phyloP scores from a whole-genome alignment of 1,140 invertebrate species.

The Uloborus diversus region DNA sequence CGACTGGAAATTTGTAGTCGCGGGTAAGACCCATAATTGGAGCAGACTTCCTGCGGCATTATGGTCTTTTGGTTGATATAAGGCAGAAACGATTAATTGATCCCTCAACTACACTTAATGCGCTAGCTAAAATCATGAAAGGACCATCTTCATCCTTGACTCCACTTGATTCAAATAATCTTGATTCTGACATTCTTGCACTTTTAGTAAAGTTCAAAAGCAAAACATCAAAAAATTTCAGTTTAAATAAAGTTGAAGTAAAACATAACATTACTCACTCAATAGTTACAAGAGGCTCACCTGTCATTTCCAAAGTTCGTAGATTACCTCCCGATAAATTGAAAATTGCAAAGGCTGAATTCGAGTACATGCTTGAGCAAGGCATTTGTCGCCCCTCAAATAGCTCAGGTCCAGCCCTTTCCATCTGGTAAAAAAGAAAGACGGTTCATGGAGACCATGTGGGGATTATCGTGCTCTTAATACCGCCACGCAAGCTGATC shows the following conservation, averaged over 20 bases:
- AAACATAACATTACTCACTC: constrained; percentile 21
- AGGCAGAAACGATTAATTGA: not conserved
- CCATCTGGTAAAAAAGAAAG: constrained; percentile 57
- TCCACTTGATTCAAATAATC: no score
- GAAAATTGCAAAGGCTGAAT: no score
- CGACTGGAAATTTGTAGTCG: no score
- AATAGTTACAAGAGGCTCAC: no score
- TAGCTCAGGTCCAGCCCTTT: constrained; percentile 34
- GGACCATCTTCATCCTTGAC: no score
- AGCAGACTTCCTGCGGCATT: constrained; percentile 42
- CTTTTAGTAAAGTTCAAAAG: not conserved
- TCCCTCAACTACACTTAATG: not conserved
- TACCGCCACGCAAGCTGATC: constrained; percentile 53
- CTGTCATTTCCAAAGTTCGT: no score
- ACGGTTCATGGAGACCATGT: constrained; percentile 49
- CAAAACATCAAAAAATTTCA: not conserved
- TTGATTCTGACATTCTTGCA: not conserved
- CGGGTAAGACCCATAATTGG: constrained; percentile 46
- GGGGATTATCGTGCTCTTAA: constrained; percentile 59
- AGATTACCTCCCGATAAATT: constrained; percentile 37
- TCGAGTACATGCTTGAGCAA: no score
- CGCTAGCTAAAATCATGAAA: no score
- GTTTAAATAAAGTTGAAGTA: not conserved
- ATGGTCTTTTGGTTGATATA: constrained; percentile 9
- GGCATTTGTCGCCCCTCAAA: constrained; percentile 37